These are phyloP conservation scores for Scaptomyza reducta DNA, from an alignment of 2,888 invertebrate species.

Conservation along the genomic window DNA sequence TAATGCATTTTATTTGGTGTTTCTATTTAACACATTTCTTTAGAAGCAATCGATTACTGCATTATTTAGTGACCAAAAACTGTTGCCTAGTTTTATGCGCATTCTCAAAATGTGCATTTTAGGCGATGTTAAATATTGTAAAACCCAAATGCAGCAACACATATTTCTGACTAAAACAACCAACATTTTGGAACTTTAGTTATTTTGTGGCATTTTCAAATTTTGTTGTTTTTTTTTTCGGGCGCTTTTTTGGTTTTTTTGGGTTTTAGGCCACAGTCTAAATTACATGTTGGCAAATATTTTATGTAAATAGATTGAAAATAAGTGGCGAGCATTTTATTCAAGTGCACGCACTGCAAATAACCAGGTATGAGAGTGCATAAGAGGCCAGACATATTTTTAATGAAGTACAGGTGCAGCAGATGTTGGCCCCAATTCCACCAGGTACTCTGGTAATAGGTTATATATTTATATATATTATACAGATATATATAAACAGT, in stretches of 20 bases:
- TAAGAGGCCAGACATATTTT: conserved; percentile 24
- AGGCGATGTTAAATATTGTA: conserved; percentile 33
- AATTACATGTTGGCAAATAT: conserved; percentile 43
- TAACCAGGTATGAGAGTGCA: neutral
- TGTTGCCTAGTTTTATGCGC: conserved; percentile 26
- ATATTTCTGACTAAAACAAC: conserved; percentile 5
- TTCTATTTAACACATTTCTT: too few relatives aligned
- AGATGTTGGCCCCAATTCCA: conserved; percentile 26
- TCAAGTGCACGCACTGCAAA: conserved; percentile 46
- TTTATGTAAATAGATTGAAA: conserved; percentile 31
- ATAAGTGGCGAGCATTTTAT: conserved; percentile 44
- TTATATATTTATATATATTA: conserved; percentile 4
- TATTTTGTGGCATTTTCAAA: conserved; percentile 6
- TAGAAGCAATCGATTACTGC: neutral
- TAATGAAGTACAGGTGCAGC: conserved; percentile 57
- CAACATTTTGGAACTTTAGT: conserved; percentile 23
- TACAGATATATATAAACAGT: conserved; percentile 9
- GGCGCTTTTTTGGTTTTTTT: conserved; percentile 7
- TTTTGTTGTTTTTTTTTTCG: neutral
- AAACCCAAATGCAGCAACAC: conserved; percentile 21
- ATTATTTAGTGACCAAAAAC: neutral
- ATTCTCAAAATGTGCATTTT: conserved; percentile 24
- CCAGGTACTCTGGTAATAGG: conserved; percentile 4
- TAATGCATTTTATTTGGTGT: too few relatives aligned
- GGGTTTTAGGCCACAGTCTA: conserved; percentile 13